Conservation (phyloP, 2,113 vertebrate genomes). For the Indri indri region DNA sequence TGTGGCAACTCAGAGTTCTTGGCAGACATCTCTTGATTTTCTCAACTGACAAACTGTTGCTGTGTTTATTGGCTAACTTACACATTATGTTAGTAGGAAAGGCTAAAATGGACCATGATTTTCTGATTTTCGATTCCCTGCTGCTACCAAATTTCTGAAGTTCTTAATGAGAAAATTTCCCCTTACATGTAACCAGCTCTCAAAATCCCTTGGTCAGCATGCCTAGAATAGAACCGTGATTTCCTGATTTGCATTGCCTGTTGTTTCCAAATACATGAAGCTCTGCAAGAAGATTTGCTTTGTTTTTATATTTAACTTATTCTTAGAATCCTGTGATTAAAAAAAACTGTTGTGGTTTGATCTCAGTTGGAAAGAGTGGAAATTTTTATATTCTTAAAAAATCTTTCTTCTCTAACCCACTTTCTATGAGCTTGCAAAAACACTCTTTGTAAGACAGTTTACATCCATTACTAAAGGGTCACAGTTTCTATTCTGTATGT, state of each 20-base stretch:
- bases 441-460: not conserved
- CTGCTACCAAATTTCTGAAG: not conserved
- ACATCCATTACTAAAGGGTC: not conserved
- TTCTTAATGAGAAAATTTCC: not conserved
- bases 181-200: not conserved
- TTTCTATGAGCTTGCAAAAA: slow-evolving; percentile 10
- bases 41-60: not conserved
- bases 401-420: not conserved
- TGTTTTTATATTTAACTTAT: slow-evolving; percentile 29
- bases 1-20: not conserved
- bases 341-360: not conserved
- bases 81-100: not conserved
- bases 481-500: not conserved
- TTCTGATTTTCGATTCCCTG: not conserved
- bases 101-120: not conserved
- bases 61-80: not conserved
- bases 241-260: not conserved
- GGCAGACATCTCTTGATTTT: not conserved
- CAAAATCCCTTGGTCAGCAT: not conserved
- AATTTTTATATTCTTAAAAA: not conserved
- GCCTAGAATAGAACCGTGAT: not conserved
- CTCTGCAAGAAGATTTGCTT: not conserved
- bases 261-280: not conserved
- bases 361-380: not conserved
- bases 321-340: not conserved